Conservation (phyloP, 2,797 vertebrate species). For the Arrhamphus sclerolepis region DNA sequence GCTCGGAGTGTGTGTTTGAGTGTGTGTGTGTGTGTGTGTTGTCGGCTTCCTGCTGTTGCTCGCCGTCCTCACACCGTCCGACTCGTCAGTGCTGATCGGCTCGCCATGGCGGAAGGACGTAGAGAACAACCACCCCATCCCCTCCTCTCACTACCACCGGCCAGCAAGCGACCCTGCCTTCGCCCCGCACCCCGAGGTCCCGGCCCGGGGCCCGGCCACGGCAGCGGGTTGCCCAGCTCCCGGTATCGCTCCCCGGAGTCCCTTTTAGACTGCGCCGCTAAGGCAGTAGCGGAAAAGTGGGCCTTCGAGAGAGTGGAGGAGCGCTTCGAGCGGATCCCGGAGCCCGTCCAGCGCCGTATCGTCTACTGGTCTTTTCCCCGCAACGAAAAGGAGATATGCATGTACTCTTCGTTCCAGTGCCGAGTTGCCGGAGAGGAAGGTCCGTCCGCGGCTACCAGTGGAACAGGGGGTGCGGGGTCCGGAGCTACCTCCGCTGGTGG, state of each 20-base stretch:
- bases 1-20: slow-evolving; percentile 21
- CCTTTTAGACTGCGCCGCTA: slow-evolving; percentile 94
- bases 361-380: slow-evolving; percentile 98
- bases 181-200: slow-evolving; percentile 86
- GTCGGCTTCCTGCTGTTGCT: slow-evolving; percentile 72
- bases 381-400: slow-evolving; percentile 97
- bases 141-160: slow-evolving; percentile 79
- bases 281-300: slow-evolving; percentile 96
- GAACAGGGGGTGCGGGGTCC: slow-evolving; percentile 62
- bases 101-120: slow-evolving; percentile 96
- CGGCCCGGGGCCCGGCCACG: slow-evolving; percentile 81
- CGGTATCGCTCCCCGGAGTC: slow-evolving; percentile 88
- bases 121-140: slow-evolving; percentile 87
- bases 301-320: slow-evolving; percentile 97
- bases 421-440: slow-evolving; percentile 85
- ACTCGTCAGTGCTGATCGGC: slow-evolving; percentile 82
- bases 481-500: slow-evolving; percentile 66
- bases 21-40: slow-evolving; percentile 41
- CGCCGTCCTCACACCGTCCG: slow-evolving; percentile 59
- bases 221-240: slow-evolving; percentile 76
- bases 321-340: slow-evolving; percentile 96
- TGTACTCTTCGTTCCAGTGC: slow-evolving; percentile 97
- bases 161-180: slow-evolving; percentile 90
- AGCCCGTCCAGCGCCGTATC: slow-evolving; percentile 96
- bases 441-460: slow-evolving; percentile 64